Base-by-base conservation (phyloP, 2,113 vertebrate species). In the Oryzias celebensis region DNA sequence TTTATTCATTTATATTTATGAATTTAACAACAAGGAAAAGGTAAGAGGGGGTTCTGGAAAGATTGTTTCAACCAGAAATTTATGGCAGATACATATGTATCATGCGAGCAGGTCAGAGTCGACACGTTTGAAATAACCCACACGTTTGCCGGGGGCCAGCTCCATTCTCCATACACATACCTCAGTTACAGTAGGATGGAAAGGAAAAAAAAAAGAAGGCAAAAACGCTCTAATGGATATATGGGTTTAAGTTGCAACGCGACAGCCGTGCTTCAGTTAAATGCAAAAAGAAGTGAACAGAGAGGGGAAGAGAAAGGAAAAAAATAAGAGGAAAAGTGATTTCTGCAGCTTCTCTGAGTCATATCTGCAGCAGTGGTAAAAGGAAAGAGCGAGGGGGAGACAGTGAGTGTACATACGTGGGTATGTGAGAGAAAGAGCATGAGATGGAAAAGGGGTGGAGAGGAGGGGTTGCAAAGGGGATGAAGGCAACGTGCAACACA, bases 341-440 rank as follows among this genome's bases (percentile, higher is more conserved):
- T 90, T 84, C 77, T 86, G 79, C 77, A 83, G 83, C 83, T 85
- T 80, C 82, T 90, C 89, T 90, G 89, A 90, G 86, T 90, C 87
- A 90, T 88, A 88, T 85, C 85, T 87, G 86, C 89, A 88, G 87
- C 86, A 87, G 83, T 79, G 82, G 74, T 78, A 87, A 85, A 83
- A 75, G 83, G 82, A 84, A 80, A 67, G 73, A 67, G 83, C 67
- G 79, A 85, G 81, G 72, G 81, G 77, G 80, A 77, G 84, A 56
- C 69, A 57, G 80, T 66, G 82, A 68, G 85, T 75, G 78, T 63
- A 80, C 73, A 58, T 80, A 68, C 67, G 78, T 79, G 82, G 58
- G 75, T 80, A 78, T 80, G 76, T 70, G 78, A 49, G 69, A 62
- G 63, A 62, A 41, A 62, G 57, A 55, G 47, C 65, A 59, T 49